Percentiles rank a stretch among this genome's conserved stretches.
Conservation (phyloP, 2,113 vertebrate genomes). For the Tyto alba region DNA sequence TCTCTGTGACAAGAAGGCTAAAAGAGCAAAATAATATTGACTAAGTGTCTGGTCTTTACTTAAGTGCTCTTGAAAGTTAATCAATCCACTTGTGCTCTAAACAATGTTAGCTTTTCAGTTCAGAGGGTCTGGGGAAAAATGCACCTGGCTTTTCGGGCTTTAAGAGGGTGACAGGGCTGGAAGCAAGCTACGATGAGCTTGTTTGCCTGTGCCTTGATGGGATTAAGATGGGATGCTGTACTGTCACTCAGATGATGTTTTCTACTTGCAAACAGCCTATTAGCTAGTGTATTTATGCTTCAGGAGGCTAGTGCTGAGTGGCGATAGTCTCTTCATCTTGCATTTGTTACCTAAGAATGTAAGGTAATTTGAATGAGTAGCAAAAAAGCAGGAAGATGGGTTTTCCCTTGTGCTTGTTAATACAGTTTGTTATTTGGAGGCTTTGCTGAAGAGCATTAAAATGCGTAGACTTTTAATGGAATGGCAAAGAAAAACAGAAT, state of each 20-base stretch:
- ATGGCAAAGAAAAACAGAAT: not conserved
- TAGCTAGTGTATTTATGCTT: not conserved
- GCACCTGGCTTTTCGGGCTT: not conserved
- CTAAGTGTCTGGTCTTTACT: not conserved
- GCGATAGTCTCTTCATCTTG: not conserved
- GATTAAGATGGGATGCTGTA: not conserved
- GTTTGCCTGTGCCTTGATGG: not conserved
- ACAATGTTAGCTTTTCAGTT: not conserved
- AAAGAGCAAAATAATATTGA: conserved; percentile 12
- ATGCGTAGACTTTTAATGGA: not conserved
- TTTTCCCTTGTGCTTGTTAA: not conserved
- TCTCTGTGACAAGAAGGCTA: not conserved
- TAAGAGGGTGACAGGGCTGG: not conserved
- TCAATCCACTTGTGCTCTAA: not conserved
- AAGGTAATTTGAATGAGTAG: not conserved
- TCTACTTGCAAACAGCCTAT: not conserved
- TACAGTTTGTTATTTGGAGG: not conserved
- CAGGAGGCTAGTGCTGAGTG: not conserved
- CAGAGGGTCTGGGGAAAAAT: not conserved
- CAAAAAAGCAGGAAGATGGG: not conserved
- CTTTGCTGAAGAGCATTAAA: not conserved
- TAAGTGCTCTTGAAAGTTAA: not conserved
- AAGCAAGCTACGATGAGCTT: not conserved
- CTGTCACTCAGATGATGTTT: not conserved
- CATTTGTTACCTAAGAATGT: not conserved